Conservation (phyloP, 2,797 vertebrate species). For the Spea hammondii region DNA sequence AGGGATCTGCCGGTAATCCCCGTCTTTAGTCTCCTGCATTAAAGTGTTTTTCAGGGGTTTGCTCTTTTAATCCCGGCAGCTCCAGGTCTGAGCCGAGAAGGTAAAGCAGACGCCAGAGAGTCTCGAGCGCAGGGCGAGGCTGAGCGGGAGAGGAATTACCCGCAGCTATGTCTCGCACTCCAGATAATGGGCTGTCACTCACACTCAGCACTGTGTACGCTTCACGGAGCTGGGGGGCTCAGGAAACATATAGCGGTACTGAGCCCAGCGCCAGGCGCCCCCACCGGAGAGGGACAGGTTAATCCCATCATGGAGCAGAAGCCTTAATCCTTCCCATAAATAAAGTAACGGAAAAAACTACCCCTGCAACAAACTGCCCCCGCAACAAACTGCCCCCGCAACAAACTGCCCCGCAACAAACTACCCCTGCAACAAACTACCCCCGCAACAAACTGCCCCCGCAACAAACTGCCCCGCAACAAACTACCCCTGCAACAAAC, state of each 20-base stretch:
- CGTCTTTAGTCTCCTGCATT: neutral
- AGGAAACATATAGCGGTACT: neutral
- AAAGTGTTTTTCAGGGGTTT: neutral
- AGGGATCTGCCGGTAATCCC: neutral
- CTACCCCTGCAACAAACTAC: too few relatives aligned
- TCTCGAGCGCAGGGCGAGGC: slow-evolving; percentile 38
- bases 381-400: too few relatives aligned
- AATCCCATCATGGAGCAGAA: neutral
- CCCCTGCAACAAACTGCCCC: too few relatives aligned
- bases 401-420: too few relatives aligned
- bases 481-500: too few relatives aligned
- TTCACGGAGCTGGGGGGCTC: neutral
- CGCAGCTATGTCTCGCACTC: slow-evolving; percentile 17
- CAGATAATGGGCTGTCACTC: slow-evolving; percentile 34
- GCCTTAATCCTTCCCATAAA: too few relatives aligned
- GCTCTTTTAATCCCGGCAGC: slow-evolving; percentile 26
- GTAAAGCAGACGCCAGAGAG: slow-evolving; percentile 37
- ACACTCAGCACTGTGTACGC: neutral
- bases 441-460: too few relatives aligned
- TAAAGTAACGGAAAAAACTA: too few relatives aligned
- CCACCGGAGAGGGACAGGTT: too few relatives aligned
- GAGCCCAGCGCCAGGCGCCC: neutral
- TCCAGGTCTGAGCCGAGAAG: slow-evolving; percentile 18
- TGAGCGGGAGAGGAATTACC: slow-evolving; percentile 4
- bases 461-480: too few relatives aligned